Evolutionary conservation across 35 echinoderm and acorn worm genomes (phyloP), one percentile per base, ranked within the genome.

Genomic region (Apostichopus californicus): DNA sequence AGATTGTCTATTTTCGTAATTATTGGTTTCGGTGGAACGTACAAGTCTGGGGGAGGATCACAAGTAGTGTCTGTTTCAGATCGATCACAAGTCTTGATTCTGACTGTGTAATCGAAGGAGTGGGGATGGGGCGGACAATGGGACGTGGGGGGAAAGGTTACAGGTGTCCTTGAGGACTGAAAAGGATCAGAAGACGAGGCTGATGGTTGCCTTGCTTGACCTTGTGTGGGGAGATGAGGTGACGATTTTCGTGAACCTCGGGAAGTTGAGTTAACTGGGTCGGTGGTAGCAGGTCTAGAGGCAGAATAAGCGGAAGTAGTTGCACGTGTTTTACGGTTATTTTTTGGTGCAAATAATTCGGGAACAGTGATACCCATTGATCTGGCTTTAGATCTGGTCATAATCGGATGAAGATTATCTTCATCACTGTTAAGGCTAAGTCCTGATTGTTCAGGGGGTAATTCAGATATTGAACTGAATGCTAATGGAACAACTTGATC

Each of bases 331-430:
- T 25, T 25, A 25, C 24, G 24, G 28, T 34, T 34, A 34, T 34
- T 34, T 34, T 34, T 0, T 92, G 5, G 54, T 28, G 81, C 28
- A 57, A 54, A 92, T 5, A 93, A 17, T 8, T 81, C 17, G 13
- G 92, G 92, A 6, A 93, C 82, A 86, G 17, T 86, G 73, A 92
- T 86, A 25, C 91, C 92, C 92, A 72, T 84, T 6, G 81, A 56
- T 54, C 55, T 86, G 6, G 92, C 92, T 70, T 57, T 86, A 21
- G 92, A 20, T 22, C 92, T 55, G n/a, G 82, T 93, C 25, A 93
- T 88, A 4, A 88, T 55, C 5, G 86, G 86, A 68, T 18, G 54
- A 71, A 90, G 17, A 55, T 90, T 77, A 4, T 90, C 59, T 17
- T 77, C 54, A 73, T 8, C 17, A 8, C 87, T 70, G 17, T 57